Evolutionary conservation across 2,113 vertebrate genomes (phyloP).

Genomic region (Aptenodytes patagonicus): DNA sequence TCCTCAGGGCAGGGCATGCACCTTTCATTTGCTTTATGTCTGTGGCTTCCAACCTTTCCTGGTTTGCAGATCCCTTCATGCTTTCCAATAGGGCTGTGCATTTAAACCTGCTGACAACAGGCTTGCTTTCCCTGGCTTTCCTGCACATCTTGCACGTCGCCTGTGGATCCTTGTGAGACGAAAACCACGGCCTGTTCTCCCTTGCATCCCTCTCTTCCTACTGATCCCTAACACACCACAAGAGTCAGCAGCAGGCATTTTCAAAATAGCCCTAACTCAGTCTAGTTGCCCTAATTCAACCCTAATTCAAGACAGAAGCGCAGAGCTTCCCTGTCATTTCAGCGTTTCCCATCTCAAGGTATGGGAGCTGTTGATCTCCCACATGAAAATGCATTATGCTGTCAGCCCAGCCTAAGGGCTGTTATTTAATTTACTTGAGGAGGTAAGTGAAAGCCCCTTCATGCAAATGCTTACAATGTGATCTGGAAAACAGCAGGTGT

Average conservation of each 20-base stretch:
- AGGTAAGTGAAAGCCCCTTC: conserved; percentile 70
- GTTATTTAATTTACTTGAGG: conserved; percentile 69
- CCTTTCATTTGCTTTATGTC: conserved; percentile 12
- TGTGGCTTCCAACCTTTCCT: conserved; percentile 19
- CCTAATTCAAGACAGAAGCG: background rate
- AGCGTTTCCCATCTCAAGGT: conserved; percentile 37
- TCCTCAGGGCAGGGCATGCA: conserved; percentile 38
- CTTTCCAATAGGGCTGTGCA: background rate
- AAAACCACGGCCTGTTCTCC: background rate
- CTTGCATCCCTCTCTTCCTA: background rate
- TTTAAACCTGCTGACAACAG: conserved; percentile 35
- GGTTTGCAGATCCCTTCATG: conserved; percentile 3
- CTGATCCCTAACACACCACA: background rate
- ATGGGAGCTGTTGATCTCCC: conserved; percentile 63
- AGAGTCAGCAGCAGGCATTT: background rate
- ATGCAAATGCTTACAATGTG: conserved; percentile 65
- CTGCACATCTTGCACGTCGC: conserved; percentile 21
- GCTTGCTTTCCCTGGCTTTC: background rate
- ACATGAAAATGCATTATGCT: conserved; percentile 58
- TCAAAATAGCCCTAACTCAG: background rate
- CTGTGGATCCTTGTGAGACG: background rate
- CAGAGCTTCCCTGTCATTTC: conserved; percentile 17
- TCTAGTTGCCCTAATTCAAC: background rate
- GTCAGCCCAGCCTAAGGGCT: conserved; percentile 65
- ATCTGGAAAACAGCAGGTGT: conserved; percentile 67